Conservation (phyloP, 2,797 vertebrate genomes). For the Hirundo rustica region DNA sequence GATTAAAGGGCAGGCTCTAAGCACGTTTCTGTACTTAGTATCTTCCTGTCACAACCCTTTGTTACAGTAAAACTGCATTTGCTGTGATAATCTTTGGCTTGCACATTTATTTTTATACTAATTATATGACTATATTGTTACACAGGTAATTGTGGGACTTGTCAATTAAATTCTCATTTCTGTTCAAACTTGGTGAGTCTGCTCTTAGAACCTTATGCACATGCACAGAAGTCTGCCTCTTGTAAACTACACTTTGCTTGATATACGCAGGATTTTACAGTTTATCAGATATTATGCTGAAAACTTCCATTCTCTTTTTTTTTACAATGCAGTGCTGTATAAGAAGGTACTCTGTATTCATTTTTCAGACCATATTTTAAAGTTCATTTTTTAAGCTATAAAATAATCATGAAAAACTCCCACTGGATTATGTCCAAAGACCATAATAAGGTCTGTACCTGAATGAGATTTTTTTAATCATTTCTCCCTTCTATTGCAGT, state of each 20-base stretch:
- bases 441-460: not conserved
- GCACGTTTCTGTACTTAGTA: conserved; percentile 10
- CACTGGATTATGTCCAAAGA: not conserved
- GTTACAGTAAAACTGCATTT: conserved; percentile 29
- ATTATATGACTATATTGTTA: conserved; percentile 47
- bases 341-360: not conserved
- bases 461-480: not conserved
- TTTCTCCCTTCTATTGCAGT: not conserved
- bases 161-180: conserved; percentile 49
- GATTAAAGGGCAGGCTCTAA: conserved; percentile 31
- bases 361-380: conserved; percentile 2
- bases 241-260: conserved; percentile 2
- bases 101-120: conserved; percentile 47
- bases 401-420: conserved; percentile 20
- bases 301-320: conserved; percentile 15
- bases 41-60: conserved; percentile 27
- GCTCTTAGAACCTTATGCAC: not conserved
- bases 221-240: not conserved
- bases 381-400: not conserved
- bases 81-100: conserved; percentile 36
- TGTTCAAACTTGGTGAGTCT: conserved; percentile 1
- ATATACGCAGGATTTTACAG: conserved; percentile 8
- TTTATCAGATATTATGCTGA: conserved; percentile 39
- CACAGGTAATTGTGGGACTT: conserved; percentile 43
- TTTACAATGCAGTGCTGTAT: not conserved